A percentile compares a stretch with the other conserved stretches of the same genome.
Conservation (phyloP, 1,140 invertebrate genomes). For the Cydia amplana region DNA sequence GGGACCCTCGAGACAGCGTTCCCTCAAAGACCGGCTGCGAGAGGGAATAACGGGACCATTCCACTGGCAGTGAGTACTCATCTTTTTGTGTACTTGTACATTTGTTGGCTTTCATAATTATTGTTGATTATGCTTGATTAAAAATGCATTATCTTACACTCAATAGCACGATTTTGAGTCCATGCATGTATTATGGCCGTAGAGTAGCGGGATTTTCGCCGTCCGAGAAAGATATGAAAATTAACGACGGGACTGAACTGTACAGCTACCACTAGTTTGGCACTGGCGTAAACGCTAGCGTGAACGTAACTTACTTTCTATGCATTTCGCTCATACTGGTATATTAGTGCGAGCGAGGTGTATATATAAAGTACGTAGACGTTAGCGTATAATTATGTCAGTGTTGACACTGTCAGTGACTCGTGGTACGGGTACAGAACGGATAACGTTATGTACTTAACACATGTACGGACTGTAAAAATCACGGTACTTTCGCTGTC, state of each 20-base stretch:
- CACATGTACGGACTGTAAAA: no score
- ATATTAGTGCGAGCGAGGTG: no score
- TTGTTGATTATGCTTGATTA: background rate
- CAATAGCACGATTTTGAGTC: constrained; percentile 12
- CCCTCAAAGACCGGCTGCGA: constrained; percentile 85
- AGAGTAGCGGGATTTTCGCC: background rate
- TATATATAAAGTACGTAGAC: no score
- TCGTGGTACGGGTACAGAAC: no score
- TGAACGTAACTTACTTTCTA: no score
- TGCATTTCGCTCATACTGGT: no score
- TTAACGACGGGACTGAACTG: background rate
- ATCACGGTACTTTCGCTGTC: no score
- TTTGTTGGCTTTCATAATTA: background rate
- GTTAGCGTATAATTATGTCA: no score
- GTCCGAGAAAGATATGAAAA: background rate
- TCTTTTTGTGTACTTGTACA: constrained; percentile 32
- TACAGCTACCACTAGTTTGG: no score
- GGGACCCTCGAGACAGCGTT: constrained; percentile 82
- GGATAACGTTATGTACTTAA: no score
- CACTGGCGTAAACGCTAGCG: no score
- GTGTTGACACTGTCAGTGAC: no score
- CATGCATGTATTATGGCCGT: background rate
- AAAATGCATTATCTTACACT: background rate
- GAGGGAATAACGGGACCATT: constrained; percentile 88
- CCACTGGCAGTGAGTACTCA: constrained; percentile 86